Base-by-base conservation (phyloP, 2,113 vertebrate species). In the Xiphophorus hellerii region DNA sequence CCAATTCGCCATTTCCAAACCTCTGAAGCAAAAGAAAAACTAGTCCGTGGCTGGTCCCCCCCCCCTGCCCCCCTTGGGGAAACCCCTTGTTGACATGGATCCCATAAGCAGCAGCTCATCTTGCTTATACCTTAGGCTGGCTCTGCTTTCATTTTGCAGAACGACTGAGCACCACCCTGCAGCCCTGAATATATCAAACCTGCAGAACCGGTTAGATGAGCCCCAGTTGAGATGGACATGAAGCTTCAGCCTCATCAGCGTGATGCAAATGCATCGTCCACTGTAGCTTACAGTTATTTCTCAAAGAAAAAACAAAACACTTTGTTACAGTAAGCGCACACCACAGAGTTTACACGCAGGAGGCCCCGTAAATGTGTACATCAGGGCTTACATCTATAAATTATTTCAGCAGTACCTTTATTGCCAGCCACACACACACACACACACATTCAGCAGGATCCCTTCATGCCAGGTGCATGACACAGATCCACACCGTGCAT, bases 401-500 rank as follows among this genome's bases (percentile, higher is more conserved):
- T 31, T 20, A 3, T 30, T 17, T 31, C 44, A 48, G 44, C 44
- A 48, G 17, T 17, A 48, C 44, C 39, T 42, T 42, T 42, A 4
- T 15, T 37, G 35, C 35, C 35, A 37, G 13, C 39, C 39, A 15
- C 5, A 2, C 51, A 11, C 25, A 3, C 22, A 10, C 48, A 48
- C 44, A 1, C 44, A 20, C 44, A 20, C 44, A 37, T 37, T 37
- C 39, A 42, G 39, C 39, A 66, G 4, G 33, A 51, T 76, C 27
- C 27, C 10, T 15, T 61, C 1, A 14, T 30, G 66, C 60, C 77
- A 86, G 80, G 73, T 85, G 85, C 80, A 48, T 30, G 79, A 48
- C 58, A 73, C 75, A 70, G 33, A 80, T 72, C 66, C 73, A 62
- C 70, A 44, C n/a, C 74, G 2, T 27, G 61, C 58, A 31, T 5